phyloP scores from a whole-genome alignment of 1,140 invertebrate species.

The Saccostrea glomerata region DNA sequence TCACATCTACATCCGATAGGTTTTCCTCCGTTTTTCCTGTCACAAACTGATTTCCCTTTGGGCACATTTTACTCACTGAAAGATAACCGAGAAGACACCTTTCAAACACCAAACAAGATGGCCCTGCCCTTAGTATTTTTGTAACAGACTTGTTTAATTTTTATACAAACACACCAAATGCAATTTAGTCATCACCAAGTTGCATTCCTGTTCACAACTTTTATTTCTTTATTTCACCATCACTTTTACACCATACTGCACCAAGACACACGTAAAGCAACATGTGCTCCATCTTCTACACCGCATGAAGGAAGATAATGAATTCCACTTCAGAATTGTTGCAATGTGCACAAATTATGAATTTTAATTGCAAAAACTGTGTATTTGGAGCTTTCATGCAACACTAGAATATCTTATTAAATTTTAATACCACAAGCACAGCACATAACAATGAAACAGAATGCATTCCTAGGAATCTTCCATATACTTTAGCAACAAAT shows the following conservation, averaged over 20 bases:
- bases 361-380: neutral
- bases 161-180: neutral
- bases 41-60: neutral
- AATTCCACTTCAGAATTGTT: slow-evolving; percentile 16
- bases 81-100: too few relatives aligned
- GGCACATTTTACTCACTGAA: too few relatives aligned
- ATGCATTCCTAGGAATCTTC: slow-evolving; percentile 9
- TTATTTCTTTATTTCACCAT: too few relatives aligned
- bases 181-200: neutral
- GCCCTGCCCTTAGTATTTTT: too few relatives aligned
- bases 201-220: neutral
- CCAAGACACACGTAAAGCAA: neutral
- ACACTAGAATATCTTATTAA: neutral
- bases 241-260: neutral
- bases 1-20: neutral
- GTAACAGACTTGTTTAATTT: neutral
- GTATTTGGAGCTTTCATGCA: neutral
- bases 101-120: too few relatives aligned
- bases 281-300: neutral
- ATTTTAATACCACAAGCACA: slow-evolving; percentile 31
- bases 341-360: neutral
- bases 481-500: neutral
- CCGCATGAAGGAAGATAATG: neutral
- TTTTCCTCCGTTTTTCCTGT: neutral
- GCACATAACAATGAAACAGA: neutral